Conservation (phyloP, 2,113 vertebrate species). For the Mesoclemmys tuberculata region DNA sequence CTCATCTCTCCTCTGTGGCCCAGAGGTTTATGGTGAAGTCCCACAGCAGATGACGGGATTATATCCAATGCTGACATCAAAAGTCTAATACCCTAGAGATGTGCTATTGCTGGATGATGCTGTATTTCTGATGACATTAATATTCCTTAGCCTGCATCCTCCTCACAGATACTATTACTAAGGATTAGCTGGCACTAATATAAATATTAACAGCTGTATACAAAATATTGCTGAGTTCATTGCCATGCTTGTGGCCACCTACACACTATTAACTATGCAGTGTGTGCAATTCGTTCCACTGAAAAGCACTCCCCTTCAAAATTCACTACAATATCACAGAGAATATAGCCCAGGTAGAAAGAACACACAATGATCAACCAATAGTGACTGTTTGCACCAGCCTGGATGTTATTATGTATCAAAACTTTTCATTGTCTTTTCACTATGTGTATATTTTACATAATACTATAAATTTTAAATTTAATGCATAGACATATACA, state of each 20-base stretch:
- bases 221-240: background rate
- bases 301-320: background rate
- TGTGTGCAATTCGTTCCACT: background rate
- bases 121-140: background rate
- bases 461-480: background rate
- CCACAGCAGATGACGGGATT: background rate
- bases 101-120: background rate
- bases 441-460: background rate
- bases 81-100: background rate
- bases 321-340: background rate
- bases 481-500: background rate
- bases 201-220: background rate
- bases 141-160: background rate
- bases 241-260: background rate
- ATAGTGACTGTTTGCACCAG: background rate
- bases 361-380: accelerated
- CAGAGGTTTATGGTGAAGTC: background rate
- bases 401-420: background rate
- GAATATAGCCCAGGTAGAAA: background rate
- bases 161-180: background rate
- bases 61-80: background rate
- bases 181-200: slow-evolving; percentile 1
- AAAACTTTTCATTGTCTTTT: background rate
- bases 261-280: background rate
- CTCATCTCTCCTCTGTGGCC: background rate